phyloP scores from a whole-genome alignment of 2,797 vertebrate species.

The Myoxocephalus aenaeus region DNA sequence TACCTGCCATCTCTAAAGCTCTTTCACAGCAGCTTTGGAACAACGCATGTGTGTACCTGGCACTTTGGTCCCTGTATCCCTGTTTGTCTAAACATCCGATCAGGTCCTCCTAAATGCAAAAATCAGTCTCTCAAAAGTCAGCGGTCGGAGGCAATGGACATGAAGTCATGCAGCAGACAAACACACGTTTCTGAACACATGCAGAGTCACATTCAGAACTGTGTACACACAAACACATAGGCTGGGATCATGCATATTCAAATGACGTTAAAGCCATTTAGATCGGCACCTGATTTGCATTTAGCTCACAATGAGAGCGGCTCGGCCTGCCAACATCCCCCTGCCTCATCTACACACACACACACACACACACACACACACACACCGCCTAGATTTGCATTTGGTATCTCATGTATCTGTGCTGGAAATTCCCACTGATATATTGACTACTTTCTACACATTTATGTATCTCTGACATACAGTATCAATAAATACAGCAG shows the following conservation, averaged over 20 bases:
- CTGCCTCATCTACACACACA: constrained; percentile 16
- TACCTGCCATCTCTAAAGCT: constrained; percentile 67
- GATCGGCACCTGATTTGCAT: constrained; percentile 64
- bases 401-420: not conserved
- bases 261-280: constrained; percentile 75
- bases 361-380: not conserved
- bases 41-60: constrained; percentile 15
- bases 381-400: constrained; percentile 13
- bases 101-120: constrained; percentile 73
- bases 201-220: constrained; percentile 31
- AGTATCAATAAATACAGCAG: not conserved
- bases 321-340: constrained; percentile 28
- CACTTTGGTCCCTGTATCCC: not conserved
- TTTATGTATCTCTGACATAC: not conserved
- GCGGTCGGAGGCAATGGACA: not conserved
- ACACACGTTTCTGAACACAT: constrained; percentile 22
- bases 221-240: constrained; percentile 20
- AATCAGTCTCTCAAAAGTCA: constrained; percentile 66
- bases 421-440: constrained; percentile 2
- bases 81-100: constrained; percentile 68
- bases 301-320: constrained; percentile 50
- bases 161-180: constrained; percentile 10
- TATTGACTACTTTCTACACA: not conserved
- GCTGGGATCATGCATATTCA: constrained; percentile 80
- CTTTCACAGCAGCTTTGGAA: constrained; percentile 27